These are phyloP conservation scores for Hycleus phaleratus DNA, from an alignment of 1,140 invertebrate species.

Conservation along the genomic window DNA sequence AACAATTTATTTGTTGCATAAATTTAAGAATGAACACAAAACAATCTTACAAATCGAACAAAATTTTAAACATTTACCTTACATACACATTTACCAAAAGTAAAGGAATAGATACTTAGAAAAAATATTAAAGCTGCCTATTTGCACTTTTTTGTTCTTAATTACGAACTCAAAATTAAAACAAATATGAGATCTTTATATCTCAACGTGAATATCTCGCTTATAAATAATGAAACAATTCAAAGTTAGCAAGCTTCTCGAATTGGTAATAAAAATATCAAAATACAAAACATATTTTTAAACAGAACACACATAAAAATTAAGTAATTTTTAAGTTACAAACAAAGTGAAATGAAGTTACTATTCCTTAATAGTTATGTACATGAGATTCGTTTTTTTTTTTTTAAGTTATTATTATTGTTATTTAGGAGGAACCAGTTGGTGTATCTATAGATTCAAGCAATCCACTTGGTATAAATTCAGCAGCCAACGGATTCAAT, in stretches of 20 bases:
- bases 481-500: constrained; percentile 69
- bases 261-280: too few species aligned
- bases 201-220: too few species aligned
- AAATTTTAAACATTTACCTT: background rate
- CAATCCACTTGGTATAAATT: constrained; percentile 55
- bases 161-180: too few species aligned
- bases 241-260: too few species aligned
- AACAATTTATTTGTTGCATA: constrained; percentile 1
- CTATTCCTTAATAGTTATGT: constrained; percentile 1
- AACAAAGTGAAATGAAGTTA: too few species aligned
- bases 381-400: constrained; percentile 6
- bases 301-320: too few species aligned
- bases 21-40: constrained; percentile 4
- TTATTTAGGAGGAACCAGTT: constrained; percentile 7
- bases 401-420: too few species aligned
- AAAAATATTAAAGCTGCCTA: constrained; percentile 10
- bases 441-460: background rate
- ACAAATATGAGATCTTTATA: too few species aligned
- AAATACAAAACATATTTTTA: too few species aligned
- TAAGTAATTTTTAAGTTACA: too few species aligned
- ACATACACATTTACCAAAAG: background rate
- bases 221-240: too few species aligned
- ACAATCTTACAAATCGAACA: constrained; percentile 4
- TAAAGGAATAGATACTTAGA: background rate
- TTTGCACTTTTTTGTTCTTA: background rate